A percentile compares a stretch with the other conserved stretches of the same genome.
phyloP scores from a whole-genome alignment of 2,888 invertebrate genomes.

The Agrotis clavis region DNA sequence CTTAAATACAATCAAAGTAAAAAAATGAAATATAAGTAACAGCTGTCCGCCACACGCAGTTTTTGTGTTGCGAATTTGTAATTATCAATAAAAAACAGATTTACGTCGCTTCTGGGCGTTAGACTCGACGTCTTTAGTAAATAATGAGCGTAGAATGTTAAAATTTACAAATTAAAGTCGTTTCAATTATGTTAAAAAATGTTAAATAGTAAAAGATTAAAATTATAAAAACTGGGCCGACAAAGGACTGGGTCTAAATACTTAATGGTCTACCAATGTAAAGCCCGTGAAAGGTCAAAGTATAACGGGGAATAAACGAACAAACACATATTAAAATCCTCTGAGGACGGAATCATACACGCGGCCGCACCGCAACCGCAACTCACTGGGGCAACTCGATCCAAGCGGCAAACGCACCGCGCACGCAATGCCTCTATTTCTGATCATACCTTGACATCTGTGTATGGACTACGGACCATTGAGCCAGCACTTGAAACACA shows the following conservation, averaged over 20 bases:
- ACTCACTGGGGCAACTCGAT: constrained; percentile 60
- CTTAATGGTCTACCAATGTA: not conserved
- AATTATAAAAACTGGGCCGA: not conserved
- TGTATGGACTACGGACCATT: constrained; percentile 9
- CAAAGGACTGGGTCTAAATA: not conserved
- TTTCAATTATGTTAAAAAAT: constrained; percentile 16
- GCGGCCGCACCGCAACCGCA: constrained; percentile 57
- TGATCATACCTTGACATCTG: constrained; percentile 64
- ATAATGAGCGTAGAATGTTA: constrained; percentile 19
- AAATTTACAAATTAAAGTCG: constrained; percentile 18
- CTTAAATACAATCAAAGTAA: constrained; percentile 44
- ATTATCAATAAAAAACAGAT: constrained; percentile 60
- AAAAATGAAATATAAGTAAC: constrained; percentile 58
- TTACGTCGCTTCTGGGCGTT: constrained; percentile 35
- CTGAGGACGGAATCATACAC: constrained; percentile 58
- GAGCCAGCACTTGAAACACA: constrained; percentile 58
- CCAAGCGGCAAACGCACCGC: constrained; percentile 57
- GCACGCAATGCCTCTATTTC: constrained; percentile 70
- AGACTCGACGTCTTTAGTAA: constrained; percentile 23
- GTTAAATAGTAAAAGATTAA: not conserved
- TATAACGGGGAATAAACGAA: constrained; percentile 19
- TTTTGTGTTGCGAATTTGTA: constrained; percentile 54
- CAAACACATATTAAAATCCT: constrained; percentile 35
- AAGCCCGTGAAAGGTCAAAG: constrained; percentile 9
- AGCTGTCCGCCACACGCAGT: constrained; percentile 48